Evolutionary conservation across 2,113 vertebrate genomes (phyloP).

Genomic region (Coturnix japonica): DNA sequence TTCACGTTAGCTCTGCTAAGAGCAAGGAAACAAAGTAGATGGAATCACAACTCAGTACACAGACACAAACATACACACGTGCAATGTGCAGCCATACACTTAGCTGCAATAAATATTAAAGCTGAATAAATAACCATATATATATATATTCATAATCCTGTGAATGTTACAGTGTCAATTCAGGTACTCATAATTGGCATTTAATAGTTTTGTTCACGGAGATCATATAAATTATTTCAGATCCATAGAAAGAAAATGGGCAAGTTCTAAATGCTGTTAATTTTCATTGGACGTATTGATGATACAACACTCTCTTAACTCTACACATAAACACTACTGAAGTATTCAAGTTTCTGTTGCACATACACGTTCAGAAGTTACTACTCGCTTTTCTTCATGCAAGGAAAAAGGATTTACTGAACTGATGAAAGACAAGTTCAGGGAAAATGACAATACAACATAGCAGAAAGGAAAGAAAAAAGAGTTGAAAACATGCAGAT

Average conservation of each 20-base stretch:
- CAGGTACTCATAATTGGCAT: neutral
- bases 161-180: neutral
- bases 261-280: neutral
- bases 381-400: neutral
- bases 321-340: neutral
- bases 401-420: neutral
- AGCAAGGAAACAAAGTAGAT: neutral
- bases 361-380: neutral
- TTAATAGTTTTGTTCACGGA: neutral
- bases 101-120: neutral
- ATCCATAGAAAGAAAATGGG: neutral
- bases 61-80: accelerated
- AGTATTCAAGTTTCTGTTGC: neutral
- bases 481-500: neutral
- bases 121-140: neutral
- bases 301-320: neutral
- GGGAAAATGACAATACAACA: neutral
- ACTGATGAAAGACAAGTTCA: neutral
- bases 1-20: neutral
- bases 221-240: neutral
- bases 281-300: neutral
- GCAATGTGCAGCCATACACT: neutral
- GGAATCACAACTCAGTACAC: neutral
- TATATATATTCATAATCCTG: neutral
- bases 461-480: neutral